Evolutionary conservation across 2,888 invertebrate species (phyloP).

Genomic region (Andrena chrysosceles): DNA sequence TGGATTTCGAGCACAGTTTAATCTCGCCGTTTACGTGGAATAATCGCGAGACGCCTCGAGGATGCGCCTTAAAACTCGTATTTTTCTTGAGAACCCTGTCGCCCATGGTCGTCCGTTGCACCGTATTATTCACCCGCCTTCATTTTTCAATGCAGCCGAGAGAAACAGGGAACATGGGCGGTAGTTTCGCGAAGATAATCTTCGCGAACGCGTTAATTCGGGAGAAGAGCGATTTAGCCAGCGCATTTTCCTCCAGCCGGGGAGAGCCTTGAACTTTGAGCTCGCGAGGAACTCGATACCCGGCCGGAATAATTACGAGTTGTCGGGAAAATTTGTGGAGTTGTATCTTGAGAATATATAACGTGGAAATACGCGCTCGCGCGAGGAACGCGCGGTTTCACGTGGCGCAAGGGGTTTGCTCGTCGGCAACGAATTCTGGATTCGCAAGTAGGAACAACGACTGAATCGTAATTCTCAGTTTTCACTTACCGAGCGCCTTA

Average conservation of each 20-base stretch:
- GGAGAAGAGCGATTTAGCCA: background rate
- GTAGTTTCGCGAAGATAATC: background rate
- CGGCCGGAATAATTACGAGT: slow-evolving; percentile 31
- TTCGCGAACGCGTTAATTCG: background rate
- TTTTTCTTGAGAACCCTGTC: background rate
- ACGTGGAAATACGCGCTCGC: background rate
- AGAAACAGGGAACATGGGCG: background rate
- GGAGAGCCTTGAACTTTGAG: background rate
- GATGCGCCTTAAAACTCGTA: slow-evolving; percentile 44
- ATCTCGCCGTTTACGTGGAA: slow-evolving; percentile 62
- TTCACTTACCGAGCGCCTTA: slow-evolving; percentile 8
- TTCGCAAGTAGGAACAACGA: background rate
- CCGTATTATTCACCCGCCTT: slow-evolving; percentile 3
- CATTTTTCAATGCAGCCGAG: slow-evolving; percentile 11
- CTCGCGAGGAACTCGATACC: slow-evolving; percentile 16
- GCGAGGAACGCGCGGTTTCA: slow-evolving; percentile 16
- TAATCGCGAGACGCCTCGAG: slow-evolving; percentile 60
- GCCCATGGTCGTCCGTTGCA: background rate
- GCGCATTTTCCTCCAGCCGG: background rate
- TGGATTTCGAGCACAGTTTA: slow-evolving; percentile 60
- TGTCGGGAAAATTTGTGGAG: slow-evolving; percentile 22
- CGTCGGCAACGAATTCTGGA: slow-evolving; percentile 8
- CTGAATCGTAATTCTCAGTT: slow-evolving; percentile 1
- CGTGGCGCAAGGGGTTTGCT: background rate
- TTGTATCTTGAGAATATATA: background rate